Evolutionary conservation across 2,113 vertebrate species (phyloP).

Genomic region (Pelobates fuscus): DNA sequence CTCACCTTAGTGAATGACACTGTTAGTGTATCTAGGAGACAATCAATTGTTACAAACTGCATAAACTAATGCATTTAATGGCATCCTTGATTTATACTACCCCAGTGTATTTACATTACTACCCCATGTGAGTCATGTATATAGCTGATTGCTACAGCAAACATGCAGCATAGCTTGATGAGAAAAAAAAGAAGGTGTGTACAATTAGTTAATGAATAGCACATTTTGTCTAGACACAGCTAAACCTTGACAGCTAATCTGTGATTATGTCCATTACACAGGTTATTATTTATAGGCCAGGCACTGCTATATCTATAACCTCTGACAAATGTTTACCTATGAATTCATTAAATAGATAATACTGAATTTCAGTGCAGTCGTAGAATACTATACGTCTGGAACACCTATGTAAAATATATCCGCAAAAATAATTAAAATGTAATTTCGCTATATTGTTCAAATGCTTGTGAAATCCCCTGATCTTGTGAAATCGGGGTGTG

Average conservation of each 20-base stretch:
- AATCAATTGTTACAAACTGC: too few relatives aligned
- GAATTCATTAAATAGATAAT: background rate
- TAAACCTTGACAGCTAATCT: slow-evolving; percentile 55
- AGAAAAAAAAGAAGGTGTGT: slow-evolving; percentile 50
- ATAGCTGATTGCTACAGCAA: slow-evolving; percentile 19
- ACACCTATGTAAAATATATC: background rate
- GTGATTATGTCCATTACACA: slow-evolving; percentile 35
- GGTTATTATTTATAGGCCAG: background rate
- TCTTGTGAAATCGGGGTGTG: too few relatives aligned
- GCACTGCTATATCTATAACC: background rate
- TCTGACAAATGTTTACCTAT: background rate
- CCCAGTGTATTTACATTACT: accelerated
- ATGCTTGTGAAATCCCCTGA: too few relatives aligned
- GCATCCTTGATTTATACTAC: background rate
- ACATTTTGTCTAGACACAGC: slow-evolving; percentile 56
- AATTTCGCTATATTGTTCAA: too few relatives aligned
- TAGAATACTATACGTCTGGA: background rate
- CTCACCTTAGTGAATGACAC: too few relatives aligned
- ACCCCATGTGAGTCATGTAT: background rate
- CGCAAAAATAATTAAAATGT: background rate
- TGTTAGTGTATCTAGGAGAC: too few relatives aligned
- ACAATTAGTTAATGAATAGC: slow-evolving; percentile 52
- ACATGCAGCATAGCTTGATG: slow-evolving; percentile 28
- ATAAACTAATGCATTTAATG: too few relatives aligned
- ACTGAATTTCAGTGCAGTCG: background rate